Percentiles rank a stretch among this genome's conserved stretches.
Conservation (phyloP, 2,797 vertebrate genomes). For the Halcyon chelicuti region DNA sequence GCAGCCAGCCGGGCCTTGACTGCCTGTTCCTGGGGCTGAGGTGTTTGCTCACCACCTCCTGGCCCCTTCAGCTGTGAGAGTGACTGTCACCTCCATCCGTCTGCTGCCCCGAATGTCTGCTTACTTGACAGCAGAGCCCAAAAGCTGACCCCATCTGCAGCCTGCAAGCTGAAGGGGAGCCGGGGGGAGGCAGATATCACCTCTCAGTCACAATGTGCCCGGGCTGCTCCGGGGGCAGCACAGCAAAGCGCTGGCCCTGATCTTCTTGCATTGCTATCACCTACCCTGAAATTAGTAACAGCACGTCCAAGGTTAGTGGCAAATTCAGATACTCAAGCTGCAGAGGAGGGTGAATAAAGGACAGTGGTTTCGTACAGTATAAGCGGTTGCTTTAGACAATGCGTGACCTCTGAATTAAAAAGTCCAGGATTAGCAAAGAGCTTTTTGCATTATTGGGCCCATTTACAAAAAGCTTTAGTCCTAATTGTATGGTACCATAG, state of each 20-base stretch:
- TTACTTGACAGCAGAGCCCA: conserved; percentile 41
- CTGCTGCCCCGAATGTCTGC: conserved; percentile 25
- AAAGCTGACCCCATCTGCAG: neutral
- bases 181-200: conserved; percentile 48
- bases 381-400: conserved; percentile 38
- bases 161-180: neutral
- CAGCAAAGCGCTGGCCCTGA: conserved; percentile 46
- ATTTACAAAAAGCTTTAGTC: conserved; percentile 45
- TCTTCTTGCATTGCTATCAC: conserved; percentile 55
- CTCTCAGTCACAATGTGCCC: conserved; percentile 27
- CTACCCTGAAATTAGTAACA: conserved; percentile 69
- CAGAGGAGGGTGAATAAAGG: conserved; percentile 62
- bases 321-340: conserved; percentile 46
- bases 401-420: conserved; percentile 64
- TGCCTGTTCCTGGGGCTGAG: neutral
- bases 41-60: conserved; percentile 30
- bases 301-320: conserved; percentile 48
- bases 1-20: neutral
- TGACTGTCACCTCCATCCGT: conserved; percentile 53
- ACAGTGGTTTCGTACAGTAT: neutral
- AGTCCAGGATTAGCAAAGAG: conserved; percentile 50
- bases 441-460: conserved; percentile 62
- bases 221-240: conserved; percentile 29
- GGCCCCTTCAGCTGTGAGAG: conserved; percentile 19
- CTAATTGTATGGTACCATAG: conserved; percentile 12